These are phyloP conservation scores for Furnarius figulus DNA, from an alignment of 2,113 vertebrate species.

Conservation along the genomic window DNA sequence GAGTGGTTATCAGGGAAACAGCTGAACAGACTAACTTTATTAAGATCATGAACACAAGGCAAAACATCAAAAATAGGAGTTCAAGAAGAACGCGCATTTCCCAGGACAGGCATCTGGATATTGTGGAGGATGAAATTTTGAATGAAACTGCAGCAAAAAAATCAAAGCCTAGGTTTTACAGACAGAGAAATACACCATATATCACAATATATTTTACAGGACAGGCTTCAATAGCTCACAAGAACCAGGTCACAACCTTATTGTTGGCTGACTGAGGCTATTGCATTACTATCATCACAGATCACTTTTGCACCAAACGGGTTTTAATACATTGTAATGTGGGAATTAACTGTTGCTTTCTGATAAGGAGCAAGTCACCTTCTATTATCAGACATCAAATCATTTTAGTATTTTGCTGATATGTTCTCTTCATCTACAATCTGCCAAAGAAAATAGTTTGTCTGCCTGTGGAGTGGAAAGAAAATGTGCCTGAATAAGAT, in stretches of 20 bases:
- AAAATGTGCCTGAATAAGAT: neutral
- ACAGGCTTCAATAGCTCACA: neutral
- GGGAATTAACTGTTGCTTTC: neutral
- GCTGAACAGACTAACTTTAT: neutral
- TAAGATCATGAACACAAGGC: neutral
- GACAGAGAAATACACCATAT: neutral
- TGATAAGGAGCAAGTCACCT: constrained; percentile 26
- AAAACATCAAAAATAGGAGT: neutral
- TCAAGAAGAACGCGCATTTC: neutral
- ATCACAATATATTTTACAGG: constrained; percentile 3
- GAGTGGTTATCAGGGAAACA: neutral
- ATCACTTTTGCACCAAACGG: neutral
- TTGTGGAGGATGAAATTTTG: neutral
- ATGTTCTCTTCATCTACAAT: neutral
- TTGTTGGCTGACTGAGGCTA: neutral
- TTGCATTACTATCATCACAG: neutral
- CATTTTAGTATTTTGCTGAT: neutral
- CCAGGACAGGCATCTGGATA: neutral
- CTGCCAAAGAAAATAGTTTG: constrained; percentile 8
- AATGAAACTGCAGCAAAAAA: constrained; percentile 9
- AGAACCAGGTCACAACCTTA: neutral
- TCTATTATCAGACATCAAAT: constrained; percentile 30
- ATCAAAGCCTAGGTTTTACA: neutral
- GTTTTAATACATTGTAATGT: neutral
- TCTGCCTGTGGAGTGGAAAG: neutral